Evolutionary conservation across 2,113 vertebrate genomes (phyloP), one percentile per base, ranked within the genome.

Genomic region (Prinia subflava): DNA sequence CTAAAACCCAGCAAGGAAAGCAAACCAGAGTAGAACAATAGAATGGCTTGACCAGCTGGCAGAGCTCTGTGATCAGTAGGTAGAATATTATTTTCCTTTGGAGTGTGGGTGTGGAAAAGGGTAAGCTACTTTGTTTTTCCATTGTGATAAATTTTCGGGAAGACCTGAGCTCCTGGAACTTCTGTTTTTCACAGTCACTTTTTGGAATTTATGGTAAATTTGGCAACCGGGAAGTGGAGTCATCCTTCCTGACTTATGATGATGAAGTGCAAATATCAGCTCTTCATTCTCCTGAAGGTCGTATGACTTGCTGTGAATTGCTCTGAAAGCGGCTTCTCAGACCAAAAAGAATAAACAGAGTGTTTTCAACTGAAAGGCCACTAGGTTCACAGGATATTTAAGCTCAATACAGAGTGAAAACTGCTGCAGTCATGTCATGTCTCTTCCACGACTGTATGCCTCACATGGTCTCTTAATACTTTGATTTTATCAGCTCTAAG

Each of bases 201-300:
- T 87, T 95, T 55, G 59, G 64, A 63, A 93, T 92, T 95, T 91
- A 88, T 3, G 0, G 81, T 94, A 95, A 91, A 89, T 84, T 92
- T 92, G 91, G 92, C 69, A 70, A 71, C 82, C 30, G 39, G 90
- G 90, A 96, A 95, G 79, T 68, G 65, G 52, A 94, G 93, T 97
- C 93, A 93, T 89, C 94, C 80, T 94, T 90, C 69, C 93, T 92
- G 85, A 92, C 79, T 93, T 95, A 81, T 44, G 68, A 95, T 88
- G 64, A 91, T 92, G 76, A 96, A 96, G 83, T 88, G 90, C 90
- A 95, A 95, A 93, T 97, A 92, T 93, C 92, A 95, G 68, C 76
- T 90, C 76, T 94, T 95, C 88, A 73, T 83, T 87, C 87, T 85
- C 16, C 33, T 69, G 75, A 85, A 91, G 50, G 64, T 93, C 88